These are phyloP conservation scores for Ageneiosus marmoratus DNA, from an alignment of 2,113 vertebrate genomes.

Conservation along the genomic window DNA sequence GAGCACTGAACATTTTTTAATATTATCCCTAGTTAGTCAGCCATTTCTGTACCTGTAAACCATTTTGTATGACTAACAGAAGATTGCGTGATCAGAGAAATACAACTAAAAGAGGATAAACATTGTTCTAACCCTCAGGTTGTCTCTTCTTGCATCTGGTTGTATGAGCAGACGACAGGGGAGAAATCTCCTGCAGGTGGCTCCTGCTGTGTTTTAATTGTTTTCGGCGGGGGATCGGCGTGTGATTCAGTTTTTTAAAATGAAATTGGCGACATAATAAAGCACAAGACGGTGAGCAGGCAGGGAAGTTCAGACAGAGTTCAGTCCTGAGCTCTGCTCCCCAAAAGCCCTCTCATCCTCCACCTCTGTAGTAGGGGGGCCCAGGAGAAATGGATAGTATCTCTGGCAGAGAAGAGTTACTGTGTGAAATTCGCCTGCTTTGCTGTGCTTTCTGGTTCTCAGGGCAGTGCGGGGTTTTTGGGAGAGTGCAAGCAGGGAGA, in stretches of 20 bases:
- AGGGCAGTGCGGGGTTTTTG: constrained; percentile 68
- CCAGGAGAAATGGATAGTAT: constrained; percentile 42
- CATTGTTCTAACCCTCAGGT: constrained; percentile 56
- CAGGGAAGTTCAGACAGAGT: constrained; percentile 57
- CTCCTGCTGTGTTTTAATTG: constrained; percentile 55
- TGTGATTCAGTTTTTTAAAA: constrained; percentile 54
- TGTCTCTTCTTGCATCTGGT: constrained; percentile 41
- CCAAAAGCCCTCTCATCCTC: constrained; percentile 49
- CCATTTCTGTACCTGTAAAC: constrained; percentile 44
- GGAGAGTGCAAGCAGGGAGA: constrained; percentile 51
- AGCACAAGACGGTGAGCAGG: constrained; percentile 37
- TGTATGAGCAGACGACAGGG: constrained; percentile 36
- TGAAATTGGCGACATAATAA: constrained; percentile 50
- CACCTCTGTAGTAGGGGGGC: constrained; percentile 34
- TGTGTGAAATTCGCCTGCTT: constrained; percentile 77
- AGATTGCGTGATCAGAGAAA: constrained; percentile 41
- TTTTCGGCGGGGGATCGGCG: constrained; percentile 33
- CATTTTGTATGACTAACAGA: constrained; percentile 43
- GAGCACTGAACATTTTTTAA: neutral
- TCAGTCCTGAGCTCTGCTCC: constrained; percentile 47
- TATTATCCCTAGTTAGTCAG: constrained; percentile 23
- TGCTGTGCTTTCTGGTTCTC: constrained; percentile 66
- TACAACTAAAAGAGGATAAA: constrained; percentile 45
- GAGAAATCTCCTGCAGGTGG: constrained; percentile 37
- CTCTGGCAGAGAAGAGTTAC: constrained; percentile 61